These are phyloP conservation scores for Tachina grossa DNA, from an alignment of 2,888 invertebrate species.

Conservation along the genomic window DNA sequence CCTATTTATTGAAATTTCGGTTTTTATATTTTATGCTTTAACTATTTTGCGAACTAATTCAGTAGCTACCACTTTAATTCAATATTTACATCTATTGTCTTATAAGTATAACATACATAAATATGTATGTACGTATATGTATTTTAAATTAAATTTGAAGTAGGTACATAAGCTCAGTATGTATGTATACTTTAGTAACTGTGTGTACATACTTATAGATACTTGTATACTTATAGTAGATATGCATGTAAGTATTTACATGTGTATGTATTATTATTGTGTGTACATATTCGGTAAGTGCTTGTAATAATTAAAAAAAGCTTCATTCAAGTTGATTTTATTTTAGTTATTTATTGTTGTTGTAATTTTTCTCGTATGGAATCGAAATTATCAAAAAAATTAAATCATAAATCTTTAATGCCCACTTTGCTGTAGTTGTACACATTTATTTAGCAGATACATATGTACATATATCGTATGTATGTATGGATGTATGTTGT, in stretches of 20 bases:
- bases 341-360: constrained; percentile 15
- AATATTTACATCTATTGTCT: too few relatives aligned
- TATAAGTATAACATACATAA: too few relatives aligned
- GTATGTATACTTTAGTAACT: neutral
- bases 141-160: too few relatives aligned
- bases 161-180: too few relatives aligned
- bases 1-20: too few relatives aligned
- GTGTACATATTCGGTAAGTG: neutral
- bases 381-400: constrained; percentile 30
- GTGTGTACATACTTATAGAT: neutral
- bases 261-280: neutral
- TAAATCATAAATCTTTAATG: constrained; percentile 49
- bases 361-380: constrained; percentile 20
- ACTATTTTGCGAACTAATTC: too few relatives aligned
- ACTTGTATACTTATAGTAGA: too few relatives aligned
- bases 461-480: neutral
- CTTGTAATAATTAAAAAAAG: neutral
- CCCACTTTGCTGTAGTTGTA: constrained; percentile 17
- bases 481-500: neutral
- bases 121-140: too few relatives aligned
- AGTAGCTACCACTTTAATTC: too few relatives aligned
- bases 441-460: constrained; percentile 2
- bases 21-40: too few relatives aligned
- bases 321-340: constrained; percentile 15
- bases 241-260: neutral